phyloP scores from a whole-genome alignment of 2,113 vertebrate genomes.

The Xenopus borealis region DNA sequence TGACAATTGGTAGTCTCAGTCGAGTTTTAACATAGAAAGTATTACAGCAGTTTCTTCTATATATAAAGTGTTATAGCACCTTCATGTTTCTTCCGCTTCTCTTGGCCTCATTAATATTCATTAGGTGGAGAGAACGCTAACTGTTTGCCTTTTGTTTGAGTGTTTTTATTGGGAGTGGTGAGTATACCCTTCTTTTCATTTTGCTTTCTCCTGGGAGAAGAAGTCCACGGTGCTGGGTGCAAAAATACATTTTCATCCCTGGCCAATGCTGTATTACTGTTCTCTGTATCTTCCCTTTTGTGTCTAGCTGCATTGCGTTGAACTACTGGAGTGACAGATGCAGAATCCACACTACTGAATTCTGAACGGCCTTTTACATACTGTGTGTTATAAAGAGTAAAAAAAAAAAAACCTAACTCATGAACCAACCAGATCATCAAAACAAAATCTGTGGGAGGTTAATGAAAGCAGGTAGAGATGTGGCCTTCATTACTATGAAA shows the following conservation, averaged over 20 bases:
- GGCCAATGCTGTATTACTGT: conserved; percentile 53
- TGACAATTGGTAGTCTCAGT: no score
- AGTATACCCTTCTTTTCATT: conserved; percentile 62
- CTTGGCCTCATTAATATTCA: no score
- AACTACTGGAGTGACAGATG: conserved; percentile 54
- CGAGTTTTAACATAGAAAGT: no score
- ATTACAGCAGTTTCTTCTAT: no score
- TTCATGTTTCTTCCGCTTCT: no score
- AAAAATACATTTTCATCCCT: conserved; percentile 63
- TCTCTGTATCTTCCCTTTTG: conserved; percentile 77
- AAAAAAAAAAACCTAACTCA: background rate
- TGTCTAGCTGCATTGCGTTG: conserved; percentile 55
- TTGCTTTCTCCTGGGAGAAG: conserved; percentile 60
- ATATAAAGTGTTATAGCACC: no score
- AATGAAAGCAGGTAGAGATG: no score
- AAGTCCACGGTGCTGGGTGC: conserved; percentile 71
- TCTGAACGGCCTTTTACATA: conserved; percentile 47
- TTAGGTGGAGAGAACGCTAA: no score
- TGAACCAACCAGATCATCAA: no score
- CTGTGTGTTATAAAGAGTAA: conserved; percentile 40
- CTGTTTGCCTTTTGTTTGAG: conserved; percentile 57
- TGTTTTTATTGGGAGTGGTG: conserved; percentile 57
- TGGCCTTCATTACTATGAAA: no score
- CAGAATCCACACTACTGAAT: conserved; percentile 47
- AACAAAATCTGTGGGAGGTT: no score